Base-by-base conservation (phyloP, 2,797 vertebrate genomes). In the Yasuhikotakia modesta region DNA sequence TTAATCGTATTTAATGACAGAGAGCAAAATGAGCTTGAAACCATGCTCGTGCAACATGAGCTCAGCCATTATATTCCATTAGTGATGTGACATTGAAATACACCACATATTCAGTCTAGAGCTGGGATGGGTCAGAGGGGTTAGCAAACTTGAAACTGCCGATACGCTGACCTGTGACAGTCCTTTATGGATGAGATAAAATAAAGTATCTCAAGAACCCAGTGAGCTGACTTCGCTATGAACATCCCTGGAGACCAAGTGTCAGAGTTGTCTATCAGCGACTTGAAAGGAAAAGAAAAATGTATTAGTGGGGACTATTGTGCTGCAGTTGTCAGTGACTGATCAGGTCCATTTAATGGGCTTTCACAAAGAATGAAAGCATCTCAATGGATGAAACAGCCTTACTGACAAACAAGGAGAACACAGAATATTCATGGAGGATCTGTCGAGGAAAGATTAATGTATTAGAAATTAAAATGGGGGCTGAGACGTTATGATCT, bases 401-500 rank as follows among this genome's bases (percentile, higher is more conserved):
- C 95, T 93, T 87, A 87, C 88, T 86, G 92, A 97, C 96, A 97
- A 98, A 98, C 96, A 97, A 96, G 96, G 93, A 95, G 94, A 70
- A 58, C 92, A 91, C 90, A 91, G 96, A 98, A 99, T 99, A 99
- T 99, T 99, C 97, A 99, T 99, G 95, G 96, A 95, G 92, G 95
- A 97, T 97, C 96, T 99, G 97, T 85, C 92, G 94, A 93, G 93
- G 93, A 94, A 97, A 99, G 97, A 99, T 99, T 99, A 99, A 99
- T 99, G 97, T 95, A 98, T 99, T 98, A 99, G 96, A 99, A 99
- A 99, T 99, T 99, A 98, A 99, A 99, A 99, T 99, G 94, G 95
- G 96, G 74, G 93, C 95, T 92, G 89, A 95, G 94, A 95, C 94
- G 94, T 78, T 95, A 94, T 96, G 97, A 99, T 99, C 97, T 97